Conservation (phyloP, 64 coral and sea anemone species). For the Montipora foliosa region DNA sequence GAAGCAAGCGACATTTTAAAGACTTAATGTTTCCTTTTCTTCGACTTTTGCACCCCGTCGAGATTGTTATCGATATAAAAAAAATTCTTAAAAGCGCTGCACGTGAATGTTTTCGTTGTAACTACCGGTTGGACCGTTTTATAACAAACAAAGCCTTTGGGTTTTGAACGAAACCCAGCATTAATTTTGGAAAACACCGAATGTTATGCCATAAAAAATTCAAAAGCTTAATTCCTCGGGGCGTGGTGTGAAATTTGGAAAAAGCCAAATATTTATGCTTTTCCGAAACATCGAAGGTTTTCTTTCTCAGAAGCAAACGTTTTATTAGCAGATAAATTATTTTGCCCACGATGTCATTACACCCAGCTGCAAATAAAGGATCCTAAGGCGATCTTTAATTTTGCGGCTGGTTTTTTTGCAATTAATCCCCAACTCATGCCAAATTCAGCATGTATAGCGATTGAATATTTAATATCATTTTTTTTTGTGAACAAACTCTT, state of each 20-base stretch:
- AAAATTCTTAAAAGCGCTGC: constrained; percentile 12
- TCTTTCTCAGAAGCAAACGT: background rate
- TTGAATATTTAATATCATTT: constrained; percentile 38
- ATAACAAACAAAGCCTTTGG: constrained; percentile 61
- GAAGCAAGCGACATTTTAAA: constrained; percentile 12
- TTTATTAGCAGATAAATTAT: constrained; percentile 49
- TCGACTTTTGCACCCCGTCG: background rate
- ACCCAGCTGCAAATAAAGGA: constrained; percentile 30
- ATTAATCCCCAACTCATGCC: background rate
- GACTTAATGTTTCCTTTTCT: constrained; percentile 27
- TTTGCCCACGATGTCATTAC: constrained; percentile 43
- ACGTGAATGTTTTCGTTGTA: constrained; percentile 43
- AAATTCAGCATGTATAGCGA: constrained; percentile 13
- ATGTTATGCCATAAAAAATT: constrained; percentile 79
- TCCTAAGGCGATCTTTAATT: constrained; percentile 29
- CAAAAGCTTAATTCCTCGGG: constrained; percentile 47
- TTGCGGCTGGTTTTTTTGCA: constrained; percentile 32
- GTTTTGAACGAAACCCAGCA: constrained; percentile 45
- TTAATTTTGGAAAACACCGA: constrained; percentile 62
- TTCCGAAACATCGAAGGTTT: constrained; percentile 21
- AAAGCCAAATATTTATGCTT: constrained; percentile 55
- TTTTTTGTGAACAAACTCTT: background rate
- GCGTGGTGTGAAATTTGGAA: constrained; percentile 51
- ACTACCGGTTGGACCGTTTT: constrained; percentile 52
- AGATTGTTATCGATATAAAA: constrained; percentile 27